These are phyloP conservation scores for Heliconius sara DNA, from an alignment of 2,888 invertebrate species.

Conservation along the genomic window DNA sequence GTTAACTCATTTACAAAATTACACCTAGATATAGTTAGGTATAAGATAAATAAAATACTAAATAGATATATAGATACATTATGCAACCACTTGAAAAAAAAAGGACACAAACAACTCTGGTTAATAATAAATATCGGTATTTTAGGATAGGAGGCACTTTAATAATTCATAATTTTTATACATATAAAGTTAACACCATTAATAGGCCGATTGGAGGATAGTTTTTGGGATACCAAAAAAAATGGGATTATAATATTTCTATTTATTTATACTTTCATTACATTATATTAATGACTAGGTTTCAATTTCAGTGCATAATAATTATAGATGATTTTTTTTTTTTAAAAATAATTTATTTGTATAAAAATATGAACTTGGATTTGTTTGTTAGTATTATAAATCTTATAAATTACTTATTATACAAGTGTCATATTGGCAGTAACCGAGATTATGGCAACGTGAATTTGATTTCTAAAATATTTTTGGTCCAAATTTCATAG, in stretches of 20 bases:
- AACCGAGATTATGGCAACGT: slow-evolving; percentile 80
- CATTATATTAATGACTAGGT: slow-evolving; percentile 38
- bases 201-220: neutral
- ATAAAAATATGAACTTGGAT: slow-evolving; percentile 68
- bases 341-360: slow-evolving; percentile 58
- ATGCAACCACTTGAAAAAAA: slow-evolving; percentile 51
- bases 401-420: slow-evolving; percentile 55
- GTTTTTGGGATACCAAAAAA: slow-evolving; percentile 8
- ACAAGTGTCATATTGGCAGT: slow-evolving; percentile 82
- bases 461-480: slow-evolving; percentile 80
- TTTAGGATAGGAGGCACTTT: slow-evolving; percentile 42
- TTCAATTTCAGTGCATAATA: slow-evolving; percentile 20
- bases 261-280: slow-evolving; percentile 15
- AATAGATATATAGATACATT: too few relatives aligned
- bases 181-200: slow-evolving; percentile 40
- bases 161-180: slow-evolving; percentile 51
- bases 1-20: slow-evolving; percentile 61
- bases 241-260: slow-evolving; percentile 17
- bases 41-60: slow-evolving; percentile 69
- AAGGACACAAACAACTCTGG: slow-evolving; percentile 58
- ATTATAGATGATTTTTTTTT: slow-evolving; percentile 7
- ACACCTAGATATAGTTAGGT: slow-evolving; percentile 59
- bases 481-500: slow-evolving; percentile 80
- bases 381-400: slow-evolving; percentile 44
- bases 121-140: slow-evolving; percentile 60